Base-by-base conservation (phyloP, 2,888 invertebrate species). In the Pyrrhia umbra region DNA sequence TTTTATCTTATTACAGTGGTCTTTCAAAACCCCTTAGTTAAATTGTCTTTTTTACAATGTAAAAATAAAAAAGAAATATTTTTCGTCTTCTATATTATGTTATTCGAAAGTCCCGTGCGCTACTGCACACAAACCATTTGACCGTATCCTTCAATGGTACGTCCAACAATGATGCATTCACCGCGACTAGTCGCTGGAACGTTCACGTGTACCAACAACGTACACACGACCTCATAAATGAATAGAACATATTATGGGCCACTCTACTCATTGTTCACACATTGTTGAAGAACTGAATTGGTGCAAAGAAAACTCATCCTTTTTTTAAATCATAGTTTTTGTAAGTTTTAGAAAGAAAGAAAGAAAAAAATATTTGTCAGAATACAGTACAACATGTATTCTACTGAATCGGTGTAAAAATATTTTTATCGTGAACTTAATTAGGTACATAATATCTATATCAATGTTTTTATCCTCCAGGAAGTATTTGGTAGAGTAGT, bases 141-240 rank as follows among this genome's bases (percentile, higher is more conserved):
- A 74, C 45, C 49, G 60, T 70, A 75, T 66, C 66, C 54, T 66
- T 82, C 82, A 82, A 81, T 81, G 79, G 76, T 49, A 61, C 64
- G 63, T 56, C 66, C 61, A 79, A 87, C 84, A 87, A 87, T 85
- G 78, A 65, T 54, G 69, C 80, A 83, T 83, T 86, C 80, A 79
- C 74, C 40, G 70, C 34, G 56, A 40, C 47, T 80, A 83, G 64
- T 56, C 75, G 78, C 58, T 74, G 85, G 84, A 85, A 86, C 85
- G 72, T 39, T 51, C 27, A 68, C 61, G 55, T 61, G 59, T 65
- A 50, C 59, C 27, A 15, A 59, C 70, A 65, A 10, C 15, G 43
- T 58, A 75, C 34, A 47, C 58, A 58, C 40, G 54, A 51, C 39
- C 50, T 61, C 51, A 51, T 42, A 55, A 30, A 61, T 40, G 42